Base-by-base conservation (phyloP, 2,797 vertebrate species). In the Hippocampus kuda region DNA sequence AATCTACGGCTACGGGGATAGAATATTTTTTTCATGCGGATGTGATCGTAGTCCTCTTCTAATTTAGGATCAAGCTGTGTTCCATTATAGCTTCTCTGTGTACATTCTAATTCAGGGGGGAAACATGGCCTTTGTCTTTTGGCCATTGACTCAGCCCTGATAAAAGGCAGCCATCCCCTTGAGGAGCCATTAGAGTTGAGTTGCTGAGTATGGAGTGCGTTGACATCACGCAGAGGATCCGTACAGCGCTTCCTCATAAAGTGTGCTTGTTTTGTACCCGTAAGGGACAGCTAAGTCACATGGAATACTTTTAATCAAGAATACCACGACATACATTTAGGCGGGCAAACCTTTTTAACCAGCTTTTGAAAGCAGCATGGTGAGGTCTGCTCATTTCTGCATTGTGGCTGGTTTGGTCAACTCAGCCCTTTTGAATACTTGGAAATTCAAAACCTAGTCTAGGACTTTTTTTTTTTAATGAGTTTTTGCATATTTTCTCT, bases 141-240 rank as follows among this genome's bases (percentile, higher is more conserved):
- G 27, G 22, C 3, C 16, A 1, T 30, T 81, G 79, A 81, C 42
- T 84, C 77, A 79, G 68, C 26, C 2, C 53, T 72, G 68, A 81
- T 65, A 49, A 65, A 22, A 70, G 38, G 41, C 68, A 70, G 71
- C 30, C 1, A 0, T 61, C 5, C 65, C 76, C 67, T 66, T 30
- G 18, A 66, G 70, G 56, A 59, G 34, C 41, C 44, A 9, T 34
- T 38, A 34, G 16, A 34, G 59, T 30, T 20, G 16, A 18, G 16
- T 34, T 18, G 20, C 10, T 61, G 27, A 22, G 30, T 24, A 13
- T 62, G 22, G 44, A 12, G 38, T 4, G 11, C n/a, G 9, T 38
- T 49, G 64, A 65, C 18, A 30, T 66, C 65, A 34, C 3, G 48
- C 12, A 46, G 42, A 48, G 24, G 56, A 56, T 61, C 65, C 34